Base-by-base conservation (phyloP, 2,113 vertebrate genomes). In the Abramis brama region DNA sequence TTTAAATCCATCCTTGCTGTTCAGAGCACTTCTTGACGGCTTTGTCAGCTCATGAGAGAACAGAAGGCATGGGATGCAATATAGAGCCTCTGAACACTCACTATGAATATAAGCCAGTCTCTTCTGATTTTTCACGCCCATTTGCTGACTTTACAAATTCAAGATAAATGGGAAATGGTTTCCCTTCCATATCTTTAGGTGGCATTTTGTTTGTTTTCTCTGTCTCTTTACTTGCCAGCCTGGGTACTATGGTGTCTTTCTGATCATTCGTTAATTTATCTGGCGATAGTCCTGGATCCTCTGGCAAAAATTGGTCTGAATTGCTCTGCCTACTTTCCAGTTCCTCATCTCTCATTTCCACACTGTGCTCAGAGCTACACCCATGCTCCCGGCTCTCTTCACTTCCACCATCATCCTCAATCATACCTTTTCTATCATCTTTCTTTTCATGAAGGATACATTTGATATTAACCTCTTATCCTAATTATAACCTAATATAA, bases 61-160 rank as follows among this genome's bases (percentile, higher is more conserved):
- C 21, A 80, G 84, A 79, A 86, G n/a, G 23, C 84, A 86, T 66
- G 76, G 74, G 17, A 79, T 86, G 84, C 76, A 80, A 19, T 70
- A 86, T 1, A 71, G 75, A 60, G 76, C 27, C 17, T 33, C 19
- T 79, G 27, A 43, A 70, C 57, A 33, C 4, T 78, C n/a, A 62
- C 57, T 64, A n/a, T 76, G 52, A 21, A 79, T 55, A 10, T 55
- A 10, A 79, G 7, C 84, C 84, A 85, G 23, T 85, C 74, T 27
- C 73, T 85, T 85, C 17, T 85, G 13, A 76, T 85, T 43, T 85
- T 33, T 75, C 68, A 33, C 50, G 4, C 3, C 76, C 76, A 5
- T 78, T 78, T 17, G 76, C 27, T 30, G 62, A 66, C n/a, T 30
- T 66, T 15, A 11, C 62, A 66, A 30, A 30, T 66, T 68, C 11